These are phyloP conservation scores for Apamea crenata DNA, from an alignment of 2,888 invertebrate species.

Conservation along the genomic window DNA sequence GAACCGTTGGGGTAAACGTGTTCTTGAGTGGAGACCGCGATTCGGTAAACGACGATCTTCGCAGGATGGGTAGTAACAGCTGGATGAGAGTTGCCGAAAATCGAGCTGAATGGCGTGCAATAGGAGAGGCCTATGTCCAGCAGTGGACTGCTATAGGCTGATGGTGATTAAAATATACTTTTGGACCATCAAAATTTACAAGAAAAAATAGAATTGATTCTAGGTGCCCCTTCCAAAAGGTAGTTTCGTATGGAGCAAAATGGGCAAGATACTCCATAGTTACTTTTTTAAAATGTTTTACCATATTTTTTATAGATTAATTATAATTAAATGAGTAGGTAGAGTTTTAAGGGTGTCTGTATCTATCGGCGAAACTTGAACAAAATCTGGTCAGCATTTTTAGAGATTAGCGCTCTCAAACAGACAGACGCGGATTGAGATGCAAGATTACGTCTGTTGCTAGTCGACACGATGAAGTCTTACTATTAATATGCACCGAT, in stretches of 20 bases:
- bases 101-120: too few relatives aligned
- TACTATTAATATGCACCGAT: conserved; percentile 25
- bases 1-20: too few relatives aligned
- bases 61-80: too few relatives aligned
- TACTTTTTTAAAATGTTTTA: neutral
- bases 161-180: too few relatives aligned
- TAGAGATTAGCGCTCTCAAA: conserved; percentile 6
- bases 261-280: neutral
- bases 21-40: too few relatives aligned
- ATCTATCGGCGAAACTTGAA: neutral
- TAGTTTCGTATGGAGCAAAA: neutral
- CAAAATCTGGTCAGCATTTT: conserved; percentile 20
- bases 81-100: too few relatives aligned
- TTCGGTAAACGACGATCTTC: too few relatives aligned
- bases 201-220: neutral
- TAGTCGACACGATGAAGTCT: conserved; percentile 23
- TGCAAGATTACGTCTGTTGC: conserved; percentile 19
- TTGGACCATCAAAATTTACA: too few relatives aligned
- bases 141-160: too few relatives aligned
- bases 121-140: too few relatives aligned
- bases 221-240: neutral
- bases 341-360: neutral
- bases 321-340: neutral
- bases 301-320: neutral
- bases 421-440: conserved; percentile 1